phyloP scores from a whole-genome alignment of 2,113 vertebrate species.

The Ia io region DNA sequence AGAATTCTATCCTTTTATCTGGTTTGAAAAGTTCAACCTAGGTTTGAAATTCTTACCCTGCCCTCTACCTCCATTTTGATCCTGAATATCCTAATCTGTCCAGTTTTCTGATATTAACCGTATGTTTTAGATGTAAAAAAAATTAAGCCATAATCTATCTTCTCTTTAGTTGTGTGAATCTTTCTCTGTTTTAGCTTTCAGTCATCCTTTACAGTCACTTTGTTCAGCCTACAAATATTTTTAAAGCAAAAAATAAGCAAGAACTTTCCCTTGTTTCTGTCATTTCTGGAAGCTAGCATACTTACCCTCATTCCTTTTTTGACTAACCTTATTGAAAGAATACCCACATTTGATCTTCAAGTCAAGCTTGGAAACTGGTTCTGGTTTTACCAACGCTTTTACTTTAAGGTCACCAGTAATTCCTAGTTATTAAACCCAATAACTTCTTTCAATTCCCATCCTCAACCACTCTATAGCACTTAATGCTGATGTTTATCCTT shows the following conservation, averaged over 20 bases:
- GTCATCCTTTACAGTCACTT: background rate
- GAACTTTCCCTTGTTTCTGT: background rate
- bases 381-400: background rate
- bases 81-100: background rate
- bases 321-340: background rate
- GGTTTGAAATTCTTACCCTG: no score
- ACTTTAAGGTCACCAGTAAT: constrained; percentile 41
- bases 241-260: background rate
- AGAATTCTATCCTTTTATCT: background rate
- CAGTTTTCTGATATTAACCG: background rate
- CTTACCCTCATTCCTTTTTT: background rate
- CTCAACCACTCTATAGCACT: background rate
- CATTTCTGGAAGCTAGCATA: background rate
- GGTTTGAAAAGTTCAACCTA: background rate
- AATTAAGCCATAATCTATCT: background rate
- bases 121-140: background rate
- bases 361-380: background rate
- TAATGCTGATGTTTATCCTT: background rate
- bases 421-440: background rate
- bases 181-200: background rate
- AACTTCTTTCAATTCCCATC: background rate
- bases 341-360: background rate
- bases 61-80: background rate
- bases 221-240: background rate
- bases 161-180: background rate